Conservation (phyloP, 2,113 vertebrate genomes). For the Festucalex cinctus region DNA sequence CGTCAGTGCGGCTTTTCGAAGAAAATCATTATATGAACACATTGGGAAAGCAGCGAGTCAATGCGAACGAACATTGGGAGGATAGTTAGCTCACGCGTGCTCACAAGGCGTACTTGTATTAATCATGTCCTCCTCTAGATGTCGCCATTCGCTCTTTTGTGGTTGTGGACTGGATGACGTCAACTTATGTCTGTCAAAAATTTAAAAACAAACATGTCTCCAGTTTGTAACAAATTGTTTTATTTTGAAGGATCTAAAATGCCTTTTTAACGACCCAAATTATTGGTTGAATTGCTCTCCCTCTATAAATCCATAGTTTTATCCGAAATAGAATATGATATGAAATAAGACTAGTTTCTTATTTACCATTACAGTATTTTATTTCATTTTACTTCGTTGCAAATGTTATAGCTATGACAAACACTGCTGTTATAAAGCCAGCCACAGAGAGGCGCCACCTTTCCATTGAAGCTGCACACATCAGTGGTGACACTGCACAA, state of each 20-base stretch:
- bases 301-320: too few species aligned
- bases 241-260: background rate
- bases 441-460: slow-evolving; percentile 45
- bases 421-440: background rate
- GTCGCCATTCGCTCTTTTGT: slow-evolving; percentile 15
- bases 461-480: background rate
- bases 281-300: too few species aligned
- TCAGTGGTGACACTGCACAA: background rate
- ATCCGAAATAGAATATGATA: too few species aligned
- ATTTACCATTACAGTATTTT: too few species aligned
- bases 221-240: slow-evolving; percentile 49
- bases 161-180: background rate
- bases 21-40: background rate
- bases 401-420: background rate
- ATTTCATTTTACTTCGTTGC: background rate
- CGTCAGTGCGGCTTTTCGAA: background rate
- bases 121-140: slow-evolving; percentile 19
- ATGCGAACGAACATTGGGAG: background rate
- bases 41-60: background rate
- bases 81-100: background rate
- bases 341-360: too few species aligned
- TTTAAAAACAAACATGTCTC: slow-evolving; percentile 30
- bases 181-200: background rate
- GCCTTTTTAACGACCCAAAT: too few species aligned
- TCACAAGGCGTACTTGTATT: background rate